phyloP scores from a whole-genome alignment of 1,140 invertebrate species.

The Streblospio benedicti region DNA sequence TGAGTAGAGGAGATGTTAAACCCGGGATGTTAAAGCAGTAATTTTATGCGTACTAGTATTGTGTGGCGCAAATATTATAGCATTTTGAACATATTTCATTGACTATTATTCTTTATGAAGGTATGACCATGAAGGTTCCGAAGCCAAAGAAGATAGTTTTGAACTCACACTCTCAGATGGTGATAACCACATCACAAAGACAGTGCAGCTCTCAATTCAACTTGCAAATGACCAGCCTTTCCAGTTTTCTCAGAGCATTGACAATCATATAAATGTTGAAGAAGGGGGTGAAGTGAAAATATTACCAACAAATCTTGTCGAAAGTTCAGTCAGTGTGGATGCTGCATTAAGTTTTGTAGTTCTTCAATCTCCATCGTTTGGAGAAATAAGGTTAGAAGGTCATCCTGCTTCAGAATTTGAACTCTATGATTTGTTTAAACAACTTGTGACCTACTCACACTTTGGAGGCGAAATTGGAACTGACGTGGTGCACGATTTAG shows the following conservation, averaged over 20 bases:
- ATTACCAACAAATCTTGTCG: slow-evolving; percentile 36
- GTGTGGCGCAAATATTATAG: too few species aligned
- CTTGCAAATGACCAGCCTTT: slow-evolving; percentile 45
- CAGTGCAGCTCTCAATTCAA: slow-evolving; percentile 39
- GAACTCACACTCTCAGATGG: slow-evolving; percentile 44
- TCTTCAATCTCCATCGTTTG: slow-evolving; percentile 39
- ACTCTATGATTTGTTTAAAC: slow-evolving; percentile 22
- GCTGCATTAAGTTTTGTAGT: slow-evolving; percentile 41
- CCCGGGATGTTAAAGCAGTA: too few species aligned
- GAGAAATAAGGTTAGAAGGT: slow-evolving; percentile 37
- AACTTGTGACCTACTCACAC: slow-evolving; percentile 26
- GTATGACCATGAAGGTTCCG: slow-evolving; percentile 45
- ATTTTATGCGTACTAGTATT: too few species aligned
- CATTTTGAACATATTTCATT: neutral
- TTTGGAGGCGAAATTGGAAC: slow-evolving; percentile 45
- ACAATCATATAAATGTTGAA: slow-evolving; percentile 21
- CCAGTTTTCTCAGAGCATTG: slow-evolving; percentile 29
- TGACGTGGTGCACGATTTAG: slow-evolving; percentile 34
- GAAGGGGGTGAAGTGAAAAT: slow-evolving; percentile 41
- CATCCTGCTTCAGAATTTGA: slow-evolving; percentile 22
- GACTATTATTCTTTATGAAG: slow-evolving; percentile 21
- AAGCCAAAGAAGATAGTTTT: slow-evolving; percentile 39
- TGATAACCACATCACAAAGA: slow-evolving; percentile 39
- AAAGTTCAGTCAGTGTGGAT: slow-evolving; percentile 45
- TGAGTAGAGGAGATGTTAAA: too few species aligned